Evolutionary conservation across 1,140 invertebrate genomes (phyloP), one percentile per base, ranked within the genome.

Genomic region (Diachasmimorpha longicaudata): DNA sequence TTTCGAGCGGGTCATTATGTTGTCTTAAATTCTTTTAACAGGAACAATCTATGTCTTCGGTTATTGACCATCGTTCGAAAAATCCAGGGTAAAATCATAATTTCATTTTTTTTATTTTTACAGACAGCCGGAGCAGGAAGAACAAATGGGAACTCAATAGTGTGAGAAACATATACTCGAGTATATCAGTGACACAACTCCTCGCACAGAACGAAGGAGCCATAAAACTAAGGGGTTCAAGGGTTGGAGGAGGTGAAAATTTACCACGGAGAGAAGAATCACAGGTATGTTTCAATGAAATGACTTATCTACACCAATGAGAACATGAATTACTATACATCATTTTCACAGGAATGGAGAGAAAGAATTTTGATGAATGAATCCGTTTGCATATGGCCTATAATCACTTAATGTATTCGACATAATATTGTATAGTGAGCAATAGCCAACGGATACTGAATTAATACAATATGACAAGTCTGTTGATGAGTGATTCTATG

Each of bases 131-230:
- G 76, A 86, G 87, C 72, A 93, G 93, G 84, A 90, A 90, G 82
- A 93, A 93, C 85, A 93, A 92, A 88, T 90, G 92, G 85, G 93
- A 93, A 87, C 86, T 92, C 72, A 85, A 86, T 31, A 87, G 87
- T 44, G 89, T 91, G 80, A 86, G 89, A 16, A 88, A 90, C 44
- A 89, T 90, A 80, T 89, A 91, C 79, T 86, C 91, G 39, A 92
- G 91, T 68, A 91, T 92, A 72, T 92, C 91, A 70, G 91, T 93
- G 19, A 93, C 92, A 37, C 92, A 93, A 85, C 87, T 93, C 76
- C 88, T 93, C 85, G 91, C 92, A 44, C 93, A 93, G 81, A 89
- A 91, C 72, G 93, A 93, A 84, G 85, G 84, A 85, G 81, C 86
- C 70, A 81, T 87, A 78, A 81, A 80, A 14, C 79, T 87, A 74